Base-by-base conservation (phyloP, 2,113 vertebrate species). In the Crotalus helleri region DNA sequence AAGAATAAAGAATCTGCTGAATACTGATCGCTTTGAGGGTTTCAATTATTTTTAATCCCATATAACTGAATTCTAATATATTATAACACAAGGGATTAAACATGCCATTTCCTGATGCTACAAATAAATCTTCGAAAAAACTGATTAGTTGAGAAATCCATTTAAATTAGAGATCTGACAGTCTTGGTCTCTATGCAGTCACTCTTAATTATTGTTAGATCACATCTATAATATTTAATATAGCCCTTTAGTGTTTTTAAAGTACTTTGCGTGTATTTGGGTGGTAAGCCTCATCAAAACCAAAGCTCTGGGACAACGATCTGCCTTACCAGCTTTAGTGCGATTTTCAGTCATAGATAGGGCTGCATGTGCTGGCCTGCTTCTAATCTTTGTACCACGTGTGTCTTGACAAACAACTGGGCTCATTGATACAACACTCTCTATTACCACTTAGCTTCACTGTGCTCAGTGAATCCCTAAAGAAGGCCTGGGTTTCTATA, bases 1-100 rank as follows among this genome's bases (percentile, higher is more conserved):
- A 54, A 93, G 39, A 92, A 55, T 91, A 92, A 21, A 91, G 92
- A 54, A 86, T 88, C 95, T 96, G 92, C 54, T 94, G 90, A 96
- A 94, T 92, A 93, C 59, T 90, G 89, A 29, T 89, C 46, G 91
- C 44, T 92, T 64, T 92, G 29, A n/a, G 46, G n/a, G 51, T 93
- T 89, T 95, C 0, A 58, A 91, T 91, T 89, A 91, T 53, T 88
- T 59, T 74, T 2, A 90, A 4, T 85, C 91, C 10, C 61, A 94
- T 90, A 55, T 93, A 91, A 94, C 58, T 92, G 91, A 61, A 85
- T 92, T 95, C 24, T 92, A 92, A 86, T 91, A 93, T 90, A 95
- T 92, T 57, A 10, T n/a, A 95, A 91, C 55, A 90, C 44, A 90
- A 81, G 5, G 54, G 29, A 85, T 95, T 92, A 91, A 92, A 39